Evolutionary conservation across 2,113 vertebrate species (phyloP).

Genomic region (Odontesthes bonariensis): DNA sequence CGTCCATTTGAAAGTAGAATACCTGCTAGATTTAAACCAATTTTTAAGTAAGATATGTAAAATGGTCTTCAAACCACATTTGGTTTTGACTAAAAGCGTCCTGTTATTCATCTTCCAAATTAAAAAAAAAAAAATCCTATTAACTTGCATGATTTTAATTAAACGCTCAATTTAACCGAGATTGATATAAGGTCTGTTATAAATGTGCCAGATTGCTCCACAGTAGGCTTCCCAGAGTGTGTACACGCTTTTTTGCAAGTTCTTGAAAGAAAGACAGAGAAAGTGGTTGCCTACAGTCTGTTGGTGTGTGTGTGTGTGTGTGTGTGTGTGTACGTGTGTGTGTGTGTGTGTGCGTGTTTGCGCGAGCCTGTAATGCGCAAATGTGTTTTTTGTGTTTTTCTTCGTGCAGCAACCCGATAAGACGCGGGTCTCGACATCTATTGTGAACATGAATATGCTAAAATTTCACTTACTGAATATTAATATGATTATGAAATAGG

Average conservation of each 20-base stretch:
- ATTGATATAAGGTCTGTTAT: conserved; percentile 17
- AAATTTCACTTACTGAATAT: too few relatives aligned
- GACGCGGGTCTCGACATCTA: too few relatives aligned
- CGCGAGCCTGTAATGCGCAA: neutral
- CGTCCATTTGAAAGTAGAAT: neutral
- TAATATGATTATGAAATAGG: too few relatives aligned
- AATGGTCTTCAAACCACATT: neutral
- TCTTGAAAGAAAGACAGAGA: conserved; percentile 10
- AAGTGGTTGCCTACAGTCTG: neutral
- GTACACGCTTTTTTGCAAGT: conserved; percentile 35
- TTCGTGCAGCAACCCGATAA: neutral
- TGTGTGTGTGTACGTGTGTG: neutral
- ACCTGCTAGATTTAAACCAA: neutral
- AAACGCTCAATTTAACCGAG: neutral
- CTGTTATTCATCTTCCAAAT: neutral
- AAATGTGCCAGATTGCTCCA: conserved; percentile 8
- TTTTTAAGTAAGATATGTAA: neutral
- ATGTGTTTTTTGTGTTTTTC: neutral
- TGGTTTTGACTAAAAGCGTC: neutral
- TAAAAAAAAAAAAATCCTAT: neutral
- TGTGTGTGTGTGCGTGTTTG: neutral
- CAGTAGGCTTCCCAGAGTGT: neutral
- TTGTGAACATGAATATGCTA: too few relatives aligned
- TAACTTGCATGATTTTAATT: conserved; percentile 15
- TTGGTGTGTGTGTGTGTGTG: neutral